phyloP scores from a whole-genome alignment of 1,140 invertebrate species.

The Brachionus manjavacas region DNA sequence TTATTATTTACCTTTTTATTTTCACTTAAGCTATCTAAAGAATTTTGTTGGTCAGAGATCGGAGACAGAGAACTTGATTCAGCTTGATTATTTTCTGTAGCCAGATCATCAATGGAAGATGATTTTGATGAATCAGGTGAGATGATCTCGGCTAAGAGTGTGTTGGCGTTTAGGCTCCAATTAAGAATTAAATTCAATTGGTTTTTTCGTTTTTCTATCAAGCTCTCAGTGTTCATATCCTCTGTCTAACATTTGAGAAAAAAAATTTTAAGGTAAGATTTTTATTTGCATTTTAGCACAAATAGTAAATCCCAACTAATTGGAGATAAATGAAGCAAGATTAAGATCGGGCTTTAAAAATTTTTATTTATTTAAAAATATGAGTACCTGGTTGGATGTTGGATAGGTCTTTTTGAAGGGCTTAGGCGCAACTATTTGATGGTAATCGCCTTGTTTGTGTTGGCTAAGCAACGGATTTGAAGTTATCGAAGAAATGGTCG shows the following conservation, averaged over 20 bases:
- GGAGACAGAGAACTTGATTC: background rate
- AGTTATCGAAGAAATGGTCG: background rate
- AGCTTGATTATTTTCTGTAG: background rate
- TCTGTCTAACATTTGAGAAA: background rate
- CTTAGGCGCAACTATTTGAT: slow-evolving; percentile 41
- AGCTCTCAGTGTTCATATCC: slow-evolving; percentile 21
- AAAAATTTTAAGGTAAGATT: background rate
- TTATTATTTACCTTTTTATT: background rate
- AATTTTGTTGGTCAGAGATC: background rate
- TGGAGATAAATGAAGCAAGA: slow-evolving; percentile 22
- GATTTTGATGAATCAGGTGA: background rate
- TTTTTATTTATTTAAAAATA: background rate
- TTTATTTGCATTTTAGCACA: slow-evolving; percentile 5
- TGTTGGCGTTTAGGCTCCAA: background rate
- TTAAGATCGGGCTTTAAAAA: slow-evolving; percentile 16
- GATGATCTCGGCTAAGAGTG: background rate
- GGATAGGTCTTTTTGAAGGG: slow-evolving; percentile 34
- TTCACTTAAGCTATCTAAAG: slow-evolving; percentile 1
- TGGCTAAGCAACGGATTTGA: background rate
- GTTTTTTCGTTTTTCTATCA: slow-evolving; percentile 30
- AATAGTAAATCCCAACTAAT: slow-evolving; percentile 17
- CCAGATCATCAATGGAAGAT: background rate
- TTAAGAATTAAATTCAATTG: slow-evolving; percentile 36
- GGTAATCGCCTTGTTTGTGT: slow-evolving; percentile 33
- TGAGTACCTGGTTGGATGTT: slow-evolving; percentile 30